A percentile compares a stretch with the other conserved stretches of the same genome.
Conservation (phyloP, 1,140 invertebrate species). For the Danaus plexippus region DNA sequence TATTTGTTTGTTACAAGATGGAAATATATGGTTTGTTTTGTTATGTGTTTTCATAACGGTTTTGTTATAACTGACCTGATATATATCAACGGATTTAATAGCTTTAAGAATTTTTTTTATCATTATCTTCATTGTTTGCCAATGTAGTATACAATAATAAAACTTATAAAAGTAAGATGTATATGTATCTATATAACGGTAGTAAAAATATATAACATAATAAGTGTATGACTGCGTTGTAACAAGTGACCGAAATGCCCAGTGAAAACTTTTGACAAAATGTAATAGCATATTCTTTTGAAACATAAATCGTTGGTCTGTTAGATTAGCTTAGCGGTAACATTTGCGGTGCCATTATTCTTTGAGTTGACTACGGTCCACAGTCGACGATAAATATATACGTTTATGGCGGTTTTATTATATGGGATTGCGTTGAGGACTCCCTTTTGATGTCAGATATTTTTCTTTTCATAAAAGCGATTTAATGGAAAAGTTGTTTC, state of each 20-base stretch:
- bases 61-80: too few relatives aligned
- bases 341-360: conserved; percentile 41
- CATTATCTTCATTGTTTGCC: too few relatives aligned
- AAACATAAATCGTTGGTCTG: conserved; percentile 26
- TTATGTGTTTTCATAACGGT: too few relatives aligned
- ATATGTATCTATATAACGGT: too few relatives aligned
- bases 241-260: too few relatives aligned
- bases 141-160: too few relatives aligned
- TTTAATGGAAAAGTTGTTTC: conserved; percentile 32
- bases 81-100: too few relatives aligned
- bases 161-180: too few relatives aligned
- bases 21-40: conserved; percentile 5
- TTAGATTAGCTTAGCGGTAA: conserved; percentile 35
- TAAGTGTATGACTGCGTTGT: too few relatives aligned
- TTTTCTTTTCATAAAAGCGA: conserved; percentile 34
- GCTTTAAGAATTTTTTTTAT: too few relatives aligned
- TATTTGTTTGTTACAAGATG: conserved; percentile 7
- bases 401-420: conserved; percentile 25
- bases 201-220: too few relatives aligned
- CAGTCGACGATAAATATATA: conserved; percentile 34
- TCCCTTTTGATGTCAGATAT: conserved; percentile 36
- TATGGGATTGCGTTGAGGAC: conserved; percentile 27
- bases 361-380: conserved; percentile 35
- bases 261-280: too few relatives aligned
- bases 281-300: neutral